phyloP scores from a whole-genome alignment of 2,797 vertebrate species.

The Chaetophractus vellerosus region DNA sequence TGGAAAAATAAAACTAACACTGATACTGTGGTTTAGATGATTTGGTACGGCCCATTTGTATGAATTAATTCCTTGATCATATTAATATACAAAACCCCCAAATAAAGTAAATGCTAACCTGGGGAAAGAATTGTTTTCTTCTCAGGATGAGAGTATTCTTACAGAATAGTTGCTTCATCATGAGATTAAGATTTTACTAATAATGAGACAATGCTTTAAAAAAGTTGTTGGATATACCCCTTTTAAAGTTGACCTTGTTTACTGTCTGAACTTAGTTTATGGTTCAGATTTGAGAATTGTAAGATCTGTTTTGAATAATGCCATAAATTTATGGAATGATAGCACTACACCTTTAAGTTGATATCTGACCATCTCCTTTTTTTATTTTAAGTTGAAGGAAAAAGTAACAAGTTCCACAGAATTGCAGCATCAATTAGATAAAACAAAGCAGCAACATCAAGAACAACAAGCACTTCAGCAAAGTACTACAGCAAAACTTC shows the following conservation, averaged over 20 bases:
- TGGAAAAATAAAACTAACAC: constrained; percentile 27
- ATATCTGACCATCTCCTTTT: constrained; percentile 76
- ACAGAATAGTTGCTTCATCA: constrained; percentile 54
- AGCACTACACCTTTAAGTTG: constrained; percentile 66
- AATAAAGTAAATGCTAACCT: constrained; percentile 23
- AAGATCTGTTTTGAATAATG: constrained; percentile 50
- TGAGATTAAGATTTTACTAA: constrained; percentile 55
- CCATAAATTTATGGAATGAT: constrained; percentile 22
- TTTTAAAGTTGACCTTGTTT: constrained; percentile 37
- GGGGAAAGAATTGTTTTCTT: constrained; percentile 48
- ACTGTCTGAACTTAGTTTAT: constrained; percentile 47
- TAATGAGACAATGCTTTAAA: background rate
- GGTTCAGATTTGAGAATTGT: constrained; percentile 43
- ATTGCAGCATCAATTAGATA: constrained; percentile 97
- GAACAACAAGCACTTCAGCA: constrained; percentile 97
- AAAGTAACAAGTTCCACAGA: constrained; percentile 93
- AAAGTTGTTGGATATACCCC: no score
- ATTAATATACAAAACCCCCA: background rate
- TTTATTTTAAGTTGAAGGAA: constrained; percentile 94
- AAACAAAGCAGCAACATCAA: constrained; percentile 97
- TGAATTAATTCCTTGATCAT: constrained; percentile 38
- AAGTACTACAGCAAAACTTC: constrained; percentile 96
- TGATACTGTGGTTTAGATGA: constrained; percentile 41
- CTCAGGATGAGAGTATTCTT: constrained; percentile 23
- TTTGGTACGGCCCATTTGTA: constrained; percentile 11